Conservation (phyloP, 2,888 invertebrate genomes). For the Osmoderma eremita region DNA sequence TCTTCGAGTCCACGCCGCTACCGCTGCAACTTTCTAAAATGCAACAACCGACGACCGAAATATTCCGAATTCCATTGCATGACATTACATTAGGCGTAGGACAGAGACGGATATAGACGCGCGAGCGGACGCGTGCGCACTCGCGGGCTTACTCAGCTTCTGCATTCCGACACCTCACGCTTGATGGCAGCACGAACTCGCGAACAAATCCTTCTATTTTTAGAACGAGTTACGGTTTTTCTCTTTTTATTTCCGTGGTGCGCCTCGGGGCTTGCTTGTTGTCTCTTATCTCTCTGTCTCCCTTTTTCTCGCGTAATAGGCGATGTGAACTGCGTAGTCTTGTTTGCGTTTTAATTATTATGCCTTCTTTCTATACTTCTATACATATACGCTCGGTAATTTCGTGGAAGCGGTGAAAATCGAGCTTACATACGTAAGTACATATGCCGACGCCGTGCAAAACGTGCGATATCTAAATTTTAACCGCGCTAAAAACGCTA, state of each 20-base stretch:
- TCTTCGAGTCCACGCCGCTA: too few relatives aligned
- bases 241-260: slow-evolving; percentile 52
- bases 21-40: too few relatives aligned
- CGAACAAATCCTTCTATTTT: slow-evolving; percentile 54
- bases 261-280: slow-evolving; percentile 35
- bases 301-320: background rate
- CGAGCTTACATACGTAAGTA: background rate
- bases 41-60: too few relatives aligned
- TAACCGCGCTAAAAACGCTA: too few relatives aligned
- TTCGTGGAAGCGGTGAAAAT: slow-evolving; percentile 17
- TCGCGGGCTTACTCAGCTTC: too few relatives aligned
- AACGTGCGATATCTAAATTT: background rate
- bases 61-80: background rate
- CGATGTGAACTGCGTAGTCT: background rate
- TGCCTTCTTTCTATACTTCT: background rate
- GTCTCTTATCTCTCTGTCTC: slow-evolving; percentile 12
- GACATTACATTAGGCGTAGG: background rate
- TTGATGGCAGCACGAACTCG: slow-evolving; percentile 46
- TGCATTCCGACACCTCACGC: slow-evolving; percentile 45
- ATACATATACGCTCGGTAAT: slow-evolving; percentile 2
- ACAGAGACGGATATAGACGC: too few relatives aligned
- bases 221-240: slow-evolving; percentile 54
- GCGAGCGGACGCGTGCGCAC: too few relatives aligned
- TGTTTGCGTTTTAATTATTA: slow-evolving; percentile 4
- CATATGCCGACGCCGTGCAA: background rate